phyloP scores from a whole-genome alignment of 2,888 invertebrate genomes.

The Strigamia maritima region DNA sequence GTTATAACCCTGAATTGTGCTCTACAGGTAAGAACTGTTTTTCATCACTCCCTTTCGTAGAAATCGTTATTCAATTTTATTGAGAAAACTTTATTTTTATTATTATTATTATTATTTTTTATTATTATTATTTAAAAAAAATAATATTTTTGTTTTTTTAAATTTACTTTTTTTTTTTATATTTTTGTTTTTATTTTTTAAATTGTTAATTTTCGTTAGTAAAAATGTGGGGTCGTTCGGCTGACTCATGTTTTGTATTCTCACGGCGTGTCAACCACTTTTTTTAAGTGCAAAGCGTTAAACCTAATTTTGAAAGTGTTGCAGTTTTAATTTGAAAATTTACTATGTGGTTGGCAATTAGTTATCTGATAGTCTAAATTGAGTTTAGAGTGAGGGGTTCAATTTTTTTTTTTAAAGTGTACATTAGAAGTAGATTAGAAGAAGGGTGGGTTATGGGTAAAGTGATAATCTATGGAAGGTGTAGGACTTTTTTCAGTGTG shows the following conservation, averaged over 20 bases:
- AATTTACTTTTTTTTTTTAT: too few species aligned
- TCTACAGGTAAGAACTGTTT: not conserved
- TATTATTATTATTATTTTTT: not conserved
- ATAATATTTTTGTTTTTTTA: too few species aligned
- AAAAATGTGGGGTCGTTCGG: not conserved
- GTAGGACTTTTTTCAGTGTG: too few species aligned
- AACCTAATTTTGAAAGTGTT: not conserved
- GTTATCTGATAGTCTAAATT: not conserved
- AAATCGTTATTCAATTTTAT: too few species aligned
- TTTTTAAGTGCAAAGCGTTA: not conserved
- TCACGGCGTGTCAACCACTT: not conserved
- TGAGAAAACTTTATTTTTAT: not conserved
- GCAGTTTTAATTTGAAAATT: not conserved
- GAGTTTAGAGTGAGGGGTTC: not conserved
- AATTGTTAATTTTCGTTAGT: too few species aligned
- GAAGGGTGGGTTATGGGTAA: not conserved
- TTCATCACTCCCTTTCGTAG: not conserved
- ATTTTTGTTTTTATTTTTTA: not conserved
- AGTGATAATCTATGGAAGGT: too few species aligned
- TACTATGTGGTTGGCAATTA: not conserved
- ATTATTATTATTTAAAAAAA: not conserved
- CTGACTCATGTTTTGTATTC: not conserved
- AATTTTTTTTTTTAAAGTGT: too few species aligned
- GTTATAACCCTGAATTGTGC: not conserved
- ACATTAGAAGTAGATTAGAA: too few species aligned